phyloP scores from a whole-genome alignment of 2,113 vertebrate species.

The Mystacornis crossleyi region DNA sequence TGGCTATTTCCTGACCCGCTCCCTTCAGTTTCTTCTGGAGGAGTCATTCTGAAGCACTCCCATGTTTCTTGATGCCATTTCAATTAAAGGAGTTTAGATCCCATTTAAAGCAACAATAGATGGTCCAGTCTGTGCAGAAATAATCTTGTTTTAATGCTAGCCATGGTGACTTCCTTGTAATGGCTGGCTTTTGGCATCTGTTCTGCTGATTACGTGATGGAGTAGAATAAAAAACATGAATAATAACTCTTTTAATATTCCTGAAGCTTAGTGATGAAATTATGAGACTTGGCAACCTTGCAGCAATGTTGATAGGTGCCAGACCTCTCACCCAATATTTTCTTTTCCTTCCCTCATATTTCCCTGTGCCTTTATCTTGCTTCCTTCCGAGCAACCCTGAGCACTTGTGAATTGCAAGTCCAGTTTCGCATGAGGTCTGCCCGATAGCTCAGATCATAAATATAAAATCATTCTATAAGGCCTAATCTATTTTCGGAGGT shows the following conservation, averaged over 20 bases:
- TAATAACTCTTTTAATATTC: background rate
- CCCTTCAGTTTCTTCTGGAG: background rate
- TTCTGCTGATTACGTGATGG: accelerated
- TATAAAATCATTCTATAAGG: background rate
- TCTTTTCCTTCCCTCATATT: background rate
- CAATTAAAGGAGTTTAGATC: background rate
- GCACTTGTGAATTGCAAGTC: background rate
- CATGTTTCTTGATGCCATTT: background rate
- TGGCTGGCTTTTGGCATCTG: background rate
- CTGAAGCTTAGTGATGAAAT: background rate
- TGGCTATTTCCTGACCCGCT: background rate
- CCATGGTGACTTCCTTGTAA: background rate
- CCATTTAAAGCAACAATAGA: background rate
- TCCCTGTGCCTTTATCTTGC: background rate
- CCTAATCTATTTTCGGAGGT: background rate
- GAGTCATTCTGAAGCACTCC: background rate
- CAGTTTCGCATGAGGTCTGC: background rate
- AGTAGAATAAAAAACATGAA: background rate
- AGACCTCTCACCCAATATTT: background rate
- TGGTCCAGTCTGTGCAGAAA: background rate
- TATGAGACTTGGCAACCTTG: background rate
- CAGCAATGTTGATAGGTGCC: background rate
- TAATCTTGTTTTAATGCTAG: background rate
- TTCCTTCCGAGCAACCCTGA: background rate
- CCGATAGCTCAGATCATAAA: background rate